Conservation (phyloP, 2,113 vertebrate genomes). For the Dromas ardeola region DNA sequence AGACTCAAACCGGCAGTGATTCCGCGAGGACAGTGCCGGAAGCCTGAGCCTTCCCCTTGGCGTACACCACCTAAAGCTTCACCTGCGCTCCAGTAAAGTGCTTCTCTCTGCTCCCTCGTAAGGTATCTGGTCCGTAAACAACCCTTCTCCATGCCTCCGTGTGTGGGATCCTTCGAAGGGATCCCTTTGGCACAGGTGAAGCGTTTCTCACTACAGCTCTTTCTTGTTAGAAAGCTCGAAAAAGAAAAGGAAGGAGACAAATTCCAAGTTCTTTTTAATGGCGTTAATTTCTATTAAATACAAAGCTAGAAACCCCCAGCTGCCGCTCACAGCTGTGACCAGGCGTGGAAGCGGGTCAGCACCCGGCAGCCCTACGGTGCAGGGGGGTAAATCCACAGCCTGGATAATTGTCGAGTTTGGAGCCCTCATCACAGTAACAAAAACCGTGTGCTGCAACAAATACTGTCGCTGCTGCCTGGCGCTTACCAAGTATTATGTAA, state of each 20-base stretch:
- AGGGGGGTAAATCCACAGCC: not conserved
- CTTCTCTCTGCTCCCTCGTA: not conserved
- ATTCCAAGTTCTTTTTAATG: not conserved
- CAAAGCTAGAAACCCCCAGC: not conserved
- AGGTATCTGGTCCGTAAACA: not conserved
- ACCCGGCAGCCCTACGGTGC: not conserved
- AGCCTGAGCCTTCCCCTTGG: not conserved
- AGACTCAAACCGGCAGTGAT: too few species aligned
- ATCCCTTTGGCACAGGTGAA: not conserved
- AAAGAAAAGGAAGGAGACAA: not conserved
- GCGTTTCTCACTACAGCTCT: not conserved
- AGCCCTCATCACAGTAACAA: not conserved
- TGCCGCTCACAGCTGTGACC: not conserved
- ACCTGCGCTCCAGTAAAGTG: not conserved
- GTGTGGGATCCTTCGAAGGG: not conserved
- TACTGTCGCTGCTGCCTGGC: not conserved
- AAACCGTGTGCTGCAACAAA: fast-evolving
- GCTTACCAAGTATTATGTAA: fast-evolving
- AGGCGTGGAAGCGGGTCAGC: fast-evolving
- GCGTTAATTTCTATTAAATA: not conserved
- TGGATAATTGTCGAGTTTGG: fast-evolving
- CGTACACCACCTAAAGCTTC: not conserved
- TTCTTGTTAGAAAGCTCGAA: not conserved
- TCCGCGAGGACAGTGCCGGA: not conserved
- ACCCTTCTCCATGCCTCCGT: not conserved